Percentiles rank a stretch among this genome's conserved stretches.
phyloP scores from a whole-genome alignment of 2,888 invertebrate genomes.

The Vesta saturnalis region DNA sequence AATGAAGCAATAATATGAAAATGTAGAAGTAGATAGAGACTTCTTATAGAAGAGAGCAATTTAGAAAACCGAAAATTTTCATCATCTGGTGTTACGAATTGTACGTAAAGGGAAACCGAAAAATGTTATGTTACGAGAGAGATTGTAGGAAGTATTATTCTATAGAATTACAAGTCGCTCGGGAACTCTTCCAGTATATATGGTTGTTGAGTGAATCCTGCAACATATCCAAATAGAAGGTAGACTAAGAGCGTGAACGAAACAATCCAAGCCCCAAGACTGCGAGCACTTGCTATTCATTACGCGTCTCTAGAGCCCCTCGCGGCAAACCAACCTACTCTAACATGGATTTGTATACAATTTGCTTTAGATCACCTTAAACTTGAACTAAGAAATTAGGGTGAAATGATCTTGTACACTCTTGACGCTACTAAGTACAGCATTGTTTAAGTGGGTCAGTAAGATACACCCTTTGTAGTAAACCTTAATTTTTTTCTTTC shows the following conservation, averaged over 20 bases:
- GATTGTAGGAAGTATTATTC: slow-evolving; percentile 49
- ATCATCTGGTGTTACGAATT: slow-evolving; percentile 28
- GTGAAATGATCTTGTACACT: slow-evolving; percentile 29
- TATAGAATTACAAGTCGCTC: slow-evolving; percentile 51
- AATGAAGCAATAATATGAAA: not conserved
- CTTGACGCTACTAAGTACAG: slow-evolving; percentile 26
- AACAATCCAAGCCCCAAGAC: slow-evolving; percentile 48
- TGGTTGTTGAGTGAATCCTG: slow-evolving; percentile 44
- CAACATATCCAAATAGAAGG: slow-evolving; percentile 45
- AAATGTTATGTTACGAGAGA: slow-evolving; percentile 38
- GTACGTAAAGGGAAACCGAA: slow-evolving; percentile 35
- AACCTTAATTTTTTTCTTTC: slow-evolving; percentile 20
- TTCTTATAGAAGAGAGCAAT: slow-evolving; percentile 14
- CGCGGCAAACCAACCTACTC: slow-evolving; percentile 49
- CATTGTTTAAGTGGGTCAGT: slow-evolving; percentile 35
- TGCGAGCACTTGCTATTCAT: slow-evolving; percentile 51
- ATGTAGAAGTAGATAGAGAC: not conserved
- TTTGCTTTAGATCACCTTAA: slow-evolving; percentile 49
- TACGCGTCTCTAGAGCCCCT: slow-evolving; percentile 53
- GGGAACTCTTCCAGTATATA: slow-evolving; percentile 46
- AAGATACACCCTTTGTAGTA: slow-evolving; percentile 20
- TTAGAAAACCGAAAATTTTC: slow-evolving; percentile 18
- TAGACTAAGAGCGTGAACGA: slow-evolving; percentile 48
- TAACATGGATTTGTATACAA: slow-evolving; percentile 52
- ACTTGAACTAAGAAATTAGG: slow-evolving; percentile 43